These are phyloP conservation scores for Pelodiscus sinensis DNA, from an alignment of 2,113 vertebrate genomes.

Conservation along the genomic window DNA sequence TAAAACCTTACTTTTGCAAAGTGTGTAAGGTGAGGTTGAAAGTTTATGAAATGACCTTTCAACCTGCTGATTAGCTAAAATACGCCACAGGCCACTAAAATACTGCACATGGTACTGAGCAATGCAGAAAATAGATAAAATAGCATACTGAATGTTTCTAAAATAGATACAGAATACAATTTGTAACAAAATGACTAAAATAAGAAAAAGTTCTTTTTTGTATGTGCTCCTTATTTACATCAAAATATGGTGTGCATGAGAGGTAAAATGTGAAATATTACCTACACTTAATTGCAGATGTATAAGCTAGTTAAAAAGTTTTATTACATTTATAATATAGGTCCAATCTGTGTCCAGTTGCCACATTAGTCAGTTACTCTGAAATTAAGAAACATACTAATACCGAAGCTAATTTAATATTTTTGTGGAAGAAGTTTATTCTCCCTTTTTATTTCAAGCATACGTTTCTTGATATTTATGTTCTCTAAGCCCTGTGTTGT, in stretches of 20 bases:
- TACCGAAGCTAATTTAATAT: conserved; percentile 30
- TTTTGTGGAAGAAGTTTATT: background rate
- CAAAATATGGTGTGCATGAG: conserved; percentile 35
- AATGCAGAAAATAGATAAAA: conserved; percentile 10
- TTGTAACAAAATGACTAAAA: background rate
- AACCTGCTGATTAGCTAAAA: conserved; percentile 57
- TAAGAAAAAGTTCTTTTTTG: background rate
- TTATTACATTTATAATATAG: conserved; percentile 48
- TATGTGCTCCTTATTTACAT: background rate
- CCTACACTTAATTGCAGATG: conserved; percentile 42
- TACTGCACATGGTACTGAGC: background rate
- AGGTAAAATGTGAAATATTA: conserved; percentile 42
- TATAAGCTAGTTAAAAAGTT: conserved; percentile 48
- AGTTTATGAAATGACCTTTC: conserved; percentile 54
- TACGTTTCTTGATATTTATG: background rate
- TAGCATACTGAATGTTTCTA: background rate
- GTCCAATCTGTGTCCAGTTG: conserved; percentile 30
- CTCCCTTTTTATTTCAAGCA: conserved; percentile 17
- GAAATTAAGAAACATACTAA: conserved; percentile 35
- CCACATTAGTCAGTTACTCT: conserved; percentile 45
- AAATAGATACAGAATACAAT: background rate
- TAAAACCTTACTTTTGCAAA: conserved; percentile 45
- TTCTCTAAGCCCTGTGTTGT: background rate
- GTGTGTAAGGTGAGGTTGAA: conserved; percentile 33
- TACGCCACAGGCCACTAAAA: conserved; percentile 46